A percentile compares a stretch with the other conserved stretches of the same genome.
Conservation (phyloP, 2,113 vertebrate species). For the Conger conger region DNA sequence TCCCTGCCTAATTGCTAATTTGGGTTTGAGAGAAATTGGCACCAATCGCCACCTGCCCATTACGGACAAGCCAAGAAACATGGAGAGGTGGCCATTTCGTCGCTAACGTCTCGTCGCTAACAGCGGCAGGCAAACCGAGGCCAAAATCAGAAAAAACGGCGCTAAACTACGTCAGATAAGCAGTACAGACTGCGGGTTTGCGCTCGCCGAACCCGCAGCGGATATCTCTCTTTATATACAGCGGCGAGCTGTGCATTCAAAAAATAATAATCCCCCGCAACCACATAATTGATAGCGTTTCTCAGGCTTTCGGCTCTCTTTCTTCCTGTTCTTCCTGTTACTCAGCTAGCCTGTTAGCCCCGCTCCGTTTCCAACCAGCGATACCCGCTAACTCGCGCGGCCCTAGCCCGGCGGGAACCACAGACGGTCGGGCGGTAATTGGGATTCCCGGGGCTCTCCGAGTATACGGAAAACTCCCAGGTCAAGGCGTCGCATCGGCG, state of each 20-base stretch:
- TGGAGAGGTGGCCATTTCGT: not conserved
- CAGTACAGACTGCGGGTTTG: not conserved
- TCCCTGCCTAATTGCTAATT: constrained; percentile 31
- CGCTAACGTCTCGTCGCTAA: not conserved
- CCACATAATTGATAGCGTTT: constrained; percentile 46
- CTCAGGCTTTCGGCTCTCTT: constrained; percentile 44
- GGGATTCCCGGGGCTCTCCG: not conserved
- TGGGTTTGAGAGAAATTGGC: constrained; percentile 21
- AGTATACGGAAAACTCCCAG: not conserved
- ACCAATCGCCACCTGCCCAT: constrained; percentile 12
- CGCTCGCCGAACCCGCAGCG: not conserved
- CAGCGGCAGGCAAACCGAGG: not conserved
- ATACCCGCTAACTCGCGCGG: not conserved
- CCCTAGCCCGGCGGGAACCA: too few species aligned
- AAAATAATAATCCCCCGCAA: constrained; percentile 40
- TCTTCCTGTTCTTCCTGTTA: too few species aligned
- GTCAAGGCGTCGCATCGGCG: not conserved
- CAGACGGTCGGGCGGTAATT: not conserved
- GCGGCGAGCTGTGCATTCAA: not conserved
- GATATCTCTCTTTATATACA: not conserved
- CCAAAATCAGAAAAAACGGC: not conserved
- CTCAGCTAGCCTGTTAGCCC: too few species aligned
- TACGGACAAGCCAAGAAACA: constrained; percentile 14
- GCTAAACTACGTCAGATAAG: not conserved
- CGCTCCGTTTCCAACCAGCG: too few species aligned